Base-by-base conservation (phyloP, 2,797 vertebrate species). In the Chromobotia macracanthus region DNA sequence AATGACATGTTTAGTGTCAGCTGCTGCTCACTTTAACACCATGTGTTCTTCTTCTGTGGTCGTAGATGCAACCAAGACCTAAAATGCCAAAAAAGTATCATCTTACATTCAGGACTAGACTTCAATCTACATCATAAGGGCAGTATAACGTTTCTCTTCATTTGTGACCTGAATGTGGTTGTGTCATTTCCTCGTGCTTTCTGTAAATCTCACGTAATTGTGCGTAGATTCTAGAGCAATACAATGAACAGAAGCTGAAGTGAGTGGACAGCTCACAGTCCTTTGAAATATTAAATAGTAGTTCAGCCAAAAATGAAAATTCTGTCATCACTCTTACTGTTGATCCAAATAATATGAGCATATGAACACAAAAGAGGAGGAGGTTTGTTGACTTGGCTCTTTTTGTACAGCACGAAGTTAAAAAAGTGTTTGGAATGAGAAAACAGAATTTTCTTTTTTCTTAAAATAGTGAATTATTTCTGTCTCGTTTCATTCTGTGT, bases 141-240 rank as follows among this genome's bases (percentile, higher is more conserved):
- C 58, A 28, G 56, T 60, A 15, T 28, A 61, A 25, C 16, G 23
- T 64, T 44, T 41, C 5, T 75, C 15, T 25, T 56, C 0, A 25
- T 46, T 41, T 46, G 28, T 50, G 18, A 16, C 50, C 25, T 28
- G 44, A n/a, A 23, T 48, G 55, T 51, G 6, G 16, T 51, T 5
- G 41, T 61, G 12, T 15, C 23, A 11, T 38, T 44, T 50, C 18
- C 11, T 58, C 53, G 55, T 23, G 1, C 2, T 7, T 15, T 44
- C 41, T 44, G 41, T 44, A 44, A 44, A 44, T 44, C 41, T 44
- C 2, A 10, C 6, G 15, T 28, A 3, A 12, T 21, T 44, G 18
- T 46, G 46, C n/a, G 1, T 11, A 23, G 66, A 79, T 83, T 85
- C 81, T 83, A 69, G 48, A 83, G 81, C 81, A 83, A 85, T 83